These are phyloP conservation scores for Pandion haliaetus DNA, from an alignment of 2,113 vertebrate species.

Conservation along the genomic window DNA sequence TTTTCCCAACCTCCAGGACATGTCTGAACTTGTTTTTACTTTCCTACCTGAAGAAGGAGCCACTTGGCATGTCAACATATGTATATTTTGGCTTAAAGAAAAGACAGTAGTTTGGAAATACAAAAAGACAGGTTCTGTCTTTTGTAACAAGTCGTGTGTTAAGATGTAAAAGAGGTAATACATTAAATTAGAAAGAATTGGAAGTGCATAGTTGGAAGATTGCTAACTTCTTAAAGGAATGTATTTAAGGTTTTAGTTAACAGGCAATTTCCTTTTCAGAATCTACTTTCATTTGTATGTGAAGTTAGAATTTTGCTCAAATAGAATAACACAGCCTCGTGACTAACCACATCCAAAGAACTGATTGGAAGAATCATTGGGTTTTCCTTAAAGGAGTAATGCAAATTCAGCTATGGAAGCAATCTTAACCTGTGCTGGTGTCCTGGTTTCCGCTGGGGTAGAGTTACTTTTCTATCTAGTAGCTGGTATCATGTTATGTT, in stretches of 20 bases:
- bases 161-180: constrained; percentile 41
- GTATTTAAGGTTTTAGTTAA: constrained; percentile 11
- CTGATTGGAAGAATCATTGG: background rate
- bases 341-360: background rate
- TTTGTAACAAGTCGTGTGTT: background rate
- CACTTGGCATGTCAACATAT: constrained; percentile 51
- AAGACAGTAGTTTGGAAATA: constrained; percentile 53
- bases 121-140: constrained; percentile 39
- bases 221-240: constrained; percentile 32
- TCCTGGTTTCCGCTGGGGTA: too few relatives aligned
- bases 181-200: constrained; percentile 18
- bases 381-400: background rate
- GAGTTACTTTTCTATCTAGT: too few relatives aligned
- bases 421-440: background rate
- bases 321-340: background rate
- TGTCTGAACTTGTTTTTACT: constrained; percentile 63
- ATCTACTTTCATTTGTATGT: constrained; percentile 7
- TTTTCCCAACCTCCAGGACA: constrained; percentile 45
- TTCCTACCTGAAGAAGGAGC: constrained; percentile 60
- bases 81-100: constrained; percentile 66
- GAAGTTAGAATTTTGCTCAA: background rate
- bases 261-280: constrained; percentile 23
- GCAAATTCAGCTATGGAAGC: background rate
- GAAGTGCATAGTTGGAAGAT: constrained; percentile 30
- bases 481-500: too few relatives aligned